Base-by-base conservation (phyloP, 1,140 invertebrate genomes). In the Drosophila parabipectinata region DNA sequence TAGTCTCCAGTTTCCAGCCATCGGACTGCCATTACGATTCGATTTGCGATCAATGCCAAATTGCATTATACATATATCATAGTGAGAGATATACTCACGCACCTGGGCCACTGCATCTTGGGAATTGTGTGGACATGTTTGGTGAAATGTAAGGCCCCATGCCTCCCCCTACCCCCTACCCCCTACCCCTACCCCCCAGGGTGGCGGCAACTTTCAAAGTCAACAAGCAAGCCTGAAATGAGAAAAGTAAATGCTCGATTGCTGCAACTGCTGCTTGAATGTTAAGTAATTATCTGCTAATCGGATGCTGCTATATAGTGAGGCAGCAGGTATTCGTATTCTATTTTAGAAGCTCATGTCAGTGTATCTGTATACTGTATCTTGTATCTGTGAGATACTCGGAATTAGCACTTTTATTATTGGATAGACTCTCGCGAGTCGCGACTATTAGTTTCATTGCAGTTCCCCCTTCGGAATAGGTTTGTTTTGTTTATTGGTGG, bases 161-260 rank as follows among this genome's bases (percentile, higher is more conserved):
- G n/a, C n/a, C 39, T 14, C 14, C 41, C 21, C 21, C 21, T 21
- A 0, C 21, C 21, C 3, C 21, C 0, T 21, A 3, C 21, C 15
- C 21, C 21, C 1, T 21, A 0, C n/a, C 15, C 15, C 15, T 15
- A 15, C 21, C 21, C 3, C 21, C 2, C 21, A 21, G 21, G 3
- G 53, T 56, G 53, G 71, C 77, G 74, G 79, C 73, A 47, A 77
- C 73, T 82, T 79, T 79, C 64, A 64, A 83, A 79, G 75, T 82
- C 79, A 82, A 83, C 79, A 73, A 10, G 59, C 79, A 54, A 69
- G 67, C 57, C 69, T 71, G 64, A 71, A 71, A 71, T 71, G 67
- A 71, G 67, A 71, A 71, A 71, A 71, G 67, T 71, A 71, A 71
- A 71, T 63, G 67, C 4, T 26, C 18, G 67, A 41, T 73, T 64